phyloP scores from a whole-genome alignment of 2,113 vertebrate genomes.

The Antigone vipio region DNA sequence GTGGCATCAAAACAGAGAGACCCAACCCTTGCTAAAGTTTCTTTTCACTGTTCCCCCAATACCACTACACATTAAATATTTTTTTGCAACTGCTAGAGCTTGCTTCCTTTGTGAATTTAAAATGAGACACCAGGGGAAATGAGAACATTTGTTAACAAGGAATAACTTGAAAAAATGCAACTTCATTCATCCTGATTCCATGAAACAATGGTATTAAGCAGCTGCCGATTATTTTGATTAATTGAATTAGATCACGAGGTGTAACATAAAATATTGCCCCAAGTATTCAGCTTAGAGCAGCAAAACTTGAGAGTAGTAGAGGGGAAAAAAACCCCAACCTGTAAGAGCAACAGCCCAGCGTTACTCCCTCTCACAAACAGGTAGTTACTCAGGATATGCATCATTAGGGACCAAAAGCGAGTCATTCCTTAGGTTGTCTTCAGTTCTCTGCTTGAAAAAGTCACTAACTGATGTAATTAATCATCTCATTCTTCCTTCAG shows the following conservation, averaged over 20 bases:
- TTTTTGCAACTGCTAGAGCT: neutral
- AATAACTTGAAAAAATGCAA: neutral
- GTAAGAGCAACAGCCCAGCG: neutral
- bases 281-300: neutral
- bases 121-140: neutral
- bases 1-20: neutral
- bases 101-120: neutral
- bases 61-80: neutral
- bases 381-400: neutral
- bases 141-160: neutral
- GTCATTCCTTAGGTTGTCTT: neutral
- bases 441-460: neutral
- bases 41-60: neutral
- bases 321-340: fast-evolving
- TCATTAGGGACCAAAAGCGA: neutral
- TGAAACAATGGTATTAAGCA: neutral
- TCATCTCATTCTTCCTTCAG: neutral
- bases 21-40: neutral
- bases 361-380: neutral
- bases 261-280: neutral
- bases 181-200: neutral
- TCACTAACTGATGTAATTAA: neutral
- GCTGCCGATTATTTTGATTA: neutral
- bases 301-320: neutral
- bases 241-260: neutral